phyloP scores from a whole-genome alignment of 2,888 invertebrate species.

The Itoplectis maculator region DNA sequence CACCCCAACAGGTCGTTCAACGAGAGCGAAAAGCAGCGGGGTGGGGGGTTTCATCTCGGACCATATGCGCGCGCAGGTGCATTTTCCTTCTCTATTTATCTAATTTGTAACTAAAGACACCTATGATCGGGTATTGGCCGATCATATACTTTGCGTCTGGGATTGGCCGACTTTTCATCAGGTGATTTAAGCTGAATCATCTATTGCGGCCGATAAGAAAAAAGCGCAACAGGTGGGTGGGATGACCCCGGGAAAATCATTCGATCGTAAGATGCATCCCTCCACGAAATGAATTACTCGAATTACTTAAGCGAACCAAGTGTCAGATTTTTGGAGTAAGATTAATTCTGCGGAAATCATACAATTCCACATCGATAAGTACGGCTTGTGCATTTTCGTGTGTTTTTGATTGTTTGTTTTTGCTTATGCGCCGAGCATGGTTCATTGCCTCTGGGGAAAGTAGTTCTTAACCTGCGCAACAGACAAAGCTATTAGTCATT shows the following conservation, averaged over 20 bases:
- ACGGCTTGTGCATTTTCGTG: too few species aligned
- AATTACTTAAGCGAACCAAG: too few species aligned
- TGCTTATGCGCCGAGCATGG: too few species aligned
- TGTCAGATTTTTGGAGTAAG: too few species aligned
- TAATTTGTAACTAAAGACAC: neutral
- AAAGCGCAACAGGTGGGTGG: neutral
- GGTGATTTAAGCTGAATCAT: neutral
- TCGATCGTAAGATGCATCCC: neutral
- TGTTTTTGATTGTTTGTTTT: too few species aligned
- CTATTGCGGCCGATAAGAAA: neutral
- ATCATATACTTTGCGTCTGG: neutral
- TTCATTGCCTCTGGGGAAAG: too few species aligned
- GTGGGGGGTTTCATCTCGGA: neutral
- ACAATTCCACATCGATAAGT: too few species aligned
- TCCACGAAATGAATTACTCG: too few species aligned
- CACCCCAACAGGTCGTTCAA: constrained; percentile 63
- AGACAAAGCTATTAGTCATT: too few species aligned
- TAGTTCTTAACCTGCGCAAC: too few species aligned
- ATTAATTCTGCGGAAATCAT: too few species aligned
- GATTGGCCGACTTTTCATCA: constrained; percentile 22
- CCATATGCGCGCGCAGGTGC: constrained; percentile 26
- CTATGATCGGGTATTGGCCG: neutral
- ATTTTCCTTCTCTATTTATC: neutral
- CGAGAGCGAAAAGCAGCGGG: constrained; percentile 50
- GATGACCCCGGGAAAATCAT: neutral